phyloP scores from a whole-genome alignment of 2,888 invertebrate genomes.

The Hydriomena furcata region DNA sequence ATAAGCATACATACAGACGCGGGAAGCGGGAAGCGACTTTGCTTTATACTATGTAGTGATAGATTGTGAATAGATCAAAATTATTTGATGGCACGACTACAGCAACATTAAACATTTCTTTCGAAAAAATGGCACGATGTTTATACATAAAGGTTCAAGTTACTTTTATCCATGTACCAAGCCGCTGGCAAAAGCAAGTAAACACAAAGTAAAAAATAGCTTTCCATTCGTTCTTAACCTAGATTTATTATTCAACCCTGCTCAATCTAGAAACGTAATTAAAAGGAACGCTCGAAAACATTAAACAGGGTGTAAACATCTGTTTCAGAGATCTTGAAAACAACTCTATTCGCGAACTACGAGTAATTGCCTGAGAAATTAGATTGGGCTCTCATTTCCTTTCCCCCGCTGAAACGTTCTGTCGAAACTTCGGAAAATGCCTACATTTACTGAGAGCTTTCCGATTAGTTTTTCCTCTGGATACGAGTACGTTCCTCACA shows the following conservation, averaged over 20 bases:
- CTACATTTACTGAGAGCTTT: conserved; percentile 7
- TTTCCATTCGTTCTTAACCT: no score
- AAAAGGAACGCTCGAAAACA: conserved; percentile 9
- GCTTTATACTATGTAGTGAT: no score
- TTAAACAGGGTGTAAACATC: conserved; percentile 10
- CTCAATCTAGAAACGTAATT: conserved; percentile 4
- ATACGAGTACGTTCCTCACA: conserved; percentile 1
- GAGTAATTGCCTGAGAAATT: conserved; percentile 43
- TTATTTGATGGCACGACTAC: no score
- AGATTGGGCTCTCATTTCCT: conserved; percentile 34
- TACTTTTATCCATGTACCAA: no score
- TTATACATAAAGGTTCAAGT: no score
- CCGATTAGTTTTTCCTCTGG: conserved; percentile 15
- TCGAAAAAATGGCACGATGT: no score
- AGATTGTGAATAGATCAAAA: no score
- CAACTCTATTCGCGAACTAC: conserved; percentile 38
- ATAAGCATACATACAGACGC: no score
- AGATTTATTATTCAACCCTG: not conserved
- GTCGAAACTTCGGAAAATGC: conserved; percentile 9
- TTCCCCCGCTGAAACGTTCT: conserved; percentile 11
- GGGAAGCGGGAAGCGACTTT: no score
- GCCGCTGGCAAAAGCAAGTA: no score
- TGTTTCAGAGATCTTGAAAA: conserved; percentile 17
- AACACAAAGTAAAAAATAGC: no score
- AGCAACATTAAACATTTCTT: no score